A percentile compares a stretch with the other conserved stretches of the same genome.
phyloP scores from a whole-genome alignment of 2,888 invertebrate species.

The Smittia sp. region DNA sequence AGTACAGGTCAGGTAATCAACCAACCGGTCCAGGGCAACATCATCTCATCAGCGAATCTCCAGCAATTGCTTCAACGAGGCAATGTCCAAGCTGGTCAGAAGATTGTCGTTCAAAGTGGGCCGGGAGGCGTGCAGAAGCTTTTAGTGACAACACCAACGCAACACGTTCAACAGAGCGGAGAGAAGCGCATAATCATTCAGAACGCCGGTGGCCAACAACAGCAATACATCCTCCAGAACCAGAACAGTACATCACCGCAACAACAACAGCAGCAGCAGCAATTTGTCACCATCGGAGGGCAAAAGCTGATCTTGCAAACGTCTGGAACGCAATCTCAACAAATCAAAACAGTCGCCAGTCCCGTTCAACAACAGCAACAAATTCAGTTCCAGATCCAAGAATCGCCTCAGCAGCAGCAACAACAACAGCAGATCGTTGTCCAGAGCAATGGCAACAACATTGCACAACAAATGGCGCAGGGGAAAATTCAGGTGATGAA shows the following conservation, averaged over 20 bases:
- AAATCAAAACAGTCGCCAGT: slow-evolving; percentile 22
- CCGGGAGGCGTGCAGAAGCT: slow-evolving; percentile 52
- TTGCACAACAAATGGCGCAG: slow-evolving; percentile 77
- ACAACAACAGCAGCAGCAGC: slow-evolving; percentile 50
- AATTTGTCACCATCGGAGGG: slow-evolving; percentile 51
- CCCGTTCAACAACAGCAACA: slow-evolving; percentile 44
- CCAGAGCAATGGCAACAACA: slow-evolving; percentile 62
- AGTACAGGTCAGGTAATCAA: slow-evolving; percentile 39
- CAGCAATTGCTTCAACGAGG: slow-evolving; percentile 51
- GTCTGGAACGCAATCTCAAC: background rate
- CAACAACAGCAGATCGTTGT: slow-evolving; percentile 60
- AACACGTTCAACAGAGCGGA: slow-evolving; percentile 32
- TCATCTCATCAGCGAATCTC: slow-evolving; percentile 46
- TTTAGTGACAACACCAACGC: slow-evolving; percentile 48
- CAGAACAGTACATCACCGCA: slow-evolving; percentile 51
- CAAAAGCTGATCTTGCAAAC: slow-evolving; percentile 51
- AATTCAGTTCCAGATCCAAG: slow-evolving; percentile 45
- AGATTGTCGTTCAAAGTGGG: slow-evolving; percentile 48
- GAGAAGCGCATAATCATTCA: slow-evolving; percentile 38
- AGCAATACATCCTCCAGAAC: slow-evolving; percentile 46
- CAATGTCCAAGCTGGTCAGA: slow-evolving; percentile 46
- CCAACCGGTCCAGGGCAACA: slow-evolving; percentile 39
- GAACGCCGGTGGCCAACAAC: slow-evolving; percentile 43
- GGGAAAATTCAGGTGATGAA: slow-evolving; percentile 82
- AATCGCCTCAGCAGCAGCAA: slow-evolving; percentile 47